These are phyloP conservation scores for Anoplopoma fimbria DNA, from an alignment of 2,113 vertebrate genomes.

Conservation along the genomic window DNA sequence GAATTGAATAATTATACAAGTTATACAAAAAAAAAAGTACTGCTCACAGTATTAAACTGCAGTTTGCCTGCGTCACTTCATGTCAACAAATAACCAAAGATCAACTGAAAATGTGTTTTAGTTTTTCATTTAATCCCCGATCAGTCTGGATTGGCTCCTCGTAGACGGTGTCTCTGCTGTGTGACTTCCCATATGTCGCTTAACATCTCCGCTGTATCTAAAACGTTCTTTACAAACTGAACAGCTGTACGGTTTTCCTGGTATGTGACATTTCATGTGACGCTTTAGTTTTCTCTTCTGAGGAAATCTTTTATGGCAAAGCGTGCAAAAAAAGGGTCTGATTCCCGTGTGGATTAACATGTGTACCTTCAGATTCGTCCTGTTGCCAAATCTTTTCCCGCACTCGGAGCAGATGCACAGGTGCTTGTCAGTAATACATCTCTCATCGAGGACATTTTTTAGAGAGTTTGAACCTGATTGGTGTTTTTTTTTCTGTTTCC, in stretches of 20 bases:
- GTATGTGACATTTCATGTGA: neutral
- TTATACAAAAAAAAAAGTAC: no score
- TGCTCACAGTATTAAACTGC: no score
- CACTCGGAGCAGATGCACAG: neutral
- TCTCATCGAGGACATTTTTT: no score
- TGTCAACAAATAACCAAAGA: no score
- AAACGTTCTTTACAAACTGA: neutral
- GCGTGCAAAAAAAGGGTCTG: neutral
- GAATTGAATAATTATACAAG: no score
- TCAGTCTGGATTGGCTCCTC: no score
- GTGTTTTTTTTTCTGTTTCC: no score
- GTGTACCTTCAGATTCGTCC: neutral
- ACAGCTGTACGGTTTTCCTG: neutral
- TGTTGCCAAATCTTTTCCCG: neutral
- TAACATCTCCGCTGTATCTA: neutral
- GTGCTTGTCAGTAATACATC: neutral
- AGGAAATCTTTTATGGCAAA: neutral
- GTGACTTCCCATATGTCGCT: neutral
- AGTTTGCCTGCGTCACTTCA: no score
- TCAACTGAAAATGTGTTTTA: no score
- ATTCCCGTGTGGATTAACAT: neutral
- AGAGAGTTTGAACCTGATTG: no score
- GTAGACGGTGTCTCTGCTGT: no score
- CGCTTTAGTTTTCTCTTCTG: neutral
- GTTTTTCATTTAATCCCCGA: no score